These are phyloP conservation scores for Telmatherina bonti DNA, from an alignment of 2,797 vertebrate species.

Conservation along the genomic window DNA sequence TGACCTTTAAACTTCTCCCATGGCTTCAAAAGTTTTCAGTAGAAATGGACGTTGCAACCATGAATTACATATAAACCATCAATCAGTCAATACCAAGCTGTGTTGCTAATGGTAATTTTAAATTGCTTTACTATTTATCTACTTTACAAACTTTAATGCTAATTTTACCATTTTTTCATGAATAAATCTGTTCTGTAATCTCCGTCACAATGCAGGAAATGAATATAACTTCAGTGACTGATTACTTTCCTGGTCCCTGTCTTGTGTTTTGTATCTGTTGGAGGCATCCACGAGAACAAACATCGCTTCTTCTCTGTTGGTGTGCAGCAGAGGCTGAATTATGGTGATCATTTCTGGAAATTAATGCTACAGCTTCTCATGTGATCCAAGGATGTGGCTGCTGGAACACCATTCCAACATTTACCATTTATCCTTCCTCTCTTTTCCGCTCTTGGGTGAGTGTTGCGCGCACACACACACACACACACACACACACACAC, in stretches of 20 bases:
- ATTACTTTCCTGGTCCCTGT: not conserved
- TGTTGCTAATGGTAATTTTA: not conserved
- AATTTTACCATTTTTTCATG: too few relatives aligned
- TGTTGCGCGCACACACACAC: too few relatives aligned
- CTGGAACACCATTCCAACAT: constrained; percentile 33
- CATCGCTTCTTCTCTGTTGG: constrained; percentile 68
- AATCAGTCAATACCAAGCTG: not conserved
- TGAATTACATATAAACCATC: not conserved
- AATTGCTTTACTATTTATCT: not conserved
- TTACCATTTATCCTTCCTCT: constrained; percentile 50
- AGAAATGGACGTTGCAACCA: not conserved
- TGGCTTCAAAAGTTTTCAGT: not conserved
- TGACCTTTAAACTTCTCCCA: constrained; percentile 19
- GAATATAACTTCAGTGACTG: not conserved
- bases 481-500: too few relatives aligned
- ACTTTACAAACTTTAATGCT: not conserved
- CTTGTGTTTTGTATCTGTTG: constrained; percentile 2
- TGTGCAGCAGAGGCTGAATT: constrained; percentile 68
- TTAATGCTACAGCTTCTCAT: constrained; percentile 71
- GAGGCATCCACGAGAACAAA: constrained; percentile 54
- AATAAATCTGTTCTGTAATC: not conserved
- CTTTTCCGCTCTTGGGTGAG: constrained; percentile 19
- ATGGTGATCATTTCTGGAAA: constrained; percentile 73
- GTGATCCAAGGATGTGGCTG: constrained; percentile 55
- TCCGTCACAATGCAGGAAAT: not conserved